Base-by-base conservation (phyloP, 2,113 vertebrate genomes). In the Thymallus thymallus region DNA sequence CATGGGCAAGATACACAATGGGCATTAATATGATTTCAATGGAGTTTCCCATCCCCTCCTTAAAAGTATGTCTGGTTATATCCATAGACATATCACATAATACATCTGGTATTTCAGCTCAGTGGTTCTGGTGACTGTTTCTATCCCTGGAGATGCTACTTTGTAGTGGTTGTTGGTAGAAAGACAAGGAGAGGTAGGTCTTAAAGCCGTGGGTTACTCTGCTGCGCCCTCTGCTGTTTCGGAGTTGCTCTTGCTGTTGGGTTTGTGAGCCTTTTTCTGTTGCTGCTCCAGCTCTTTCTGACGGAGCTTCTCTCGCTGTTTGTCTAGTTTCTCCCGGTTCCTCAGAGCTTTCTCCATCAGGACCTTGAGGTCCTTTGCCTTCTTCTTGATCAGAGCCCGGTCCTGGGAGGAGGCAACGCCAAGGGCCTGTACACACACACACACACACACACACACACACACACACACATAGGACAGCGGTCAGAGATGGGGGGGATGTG, bases 341-440 rank as follows among this genome's bases (percentile, higher is more conserved):
- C 92, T 95, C 73, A 90, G 91, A 75, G 94, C 92, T 87, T 96
- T 98, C 84, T 99, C 97, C 84, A 95, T 88, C 74, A 95, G 90
- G 41, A 90, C 73, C 88, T 95, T 96, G 84, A 98, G 94, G 88
- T 98, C 98, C 88, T 98, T 99, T 71, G 98, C 89, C 81, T 95
- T 98, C 87, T 95, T 99, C 92, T 97, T 99, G 79, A 99, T 83
- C 71, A 96, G 55, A 2, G 93, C 91, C 70, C 95, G 94, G 73
- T 99, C 97, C 84, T 95, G 95, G 73, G 95, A 95, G 23, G 94
- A 95, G 16, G 88, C 85, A 67, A 99, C 92, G 64, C 97, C 96
- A 46, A 98, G 95, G 55, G 91, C 91, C 98, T 99, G 79, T 22
- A 46, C 3, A 71, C 56, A 23, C n/a, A 60, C 20, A 76, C 1